These are phyloP conservation scores for Sylvia borin DNA, from an alignment of 2,797 vertebrate genomes.

Conservation along the genomic window DNA sequence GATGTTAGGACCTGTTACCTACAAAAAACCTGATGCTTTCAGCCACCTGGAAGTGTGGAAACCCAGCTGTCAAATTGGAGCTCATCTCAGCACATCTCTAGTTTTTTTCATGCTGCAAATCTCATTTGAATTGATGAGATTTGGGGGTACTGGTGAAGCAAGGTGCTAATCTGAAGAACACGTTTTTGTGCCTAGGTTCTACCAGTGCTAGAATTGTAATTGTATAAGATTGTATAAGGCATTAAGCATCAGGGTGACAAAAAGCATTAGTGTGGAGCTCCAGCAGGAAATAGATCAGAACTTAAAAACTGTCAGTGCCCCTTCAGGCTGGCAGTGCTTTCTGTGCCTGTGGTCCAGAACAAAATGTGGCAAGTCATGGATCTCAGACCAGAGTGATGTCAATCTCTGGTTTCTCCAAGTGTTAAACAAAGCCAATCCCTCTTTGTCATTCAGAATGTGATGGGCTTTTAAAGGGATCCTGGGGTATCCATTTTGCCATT, in stretches of 20 bases:
- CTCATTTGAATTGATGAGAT: neutral
- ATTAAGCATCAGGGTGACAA: neutral
- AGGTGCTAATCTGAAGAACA: neutral
- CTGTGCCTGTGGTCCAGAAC: neutral
- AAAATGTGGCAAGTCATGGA: neutral
- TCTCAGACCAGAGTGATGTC: neutral
- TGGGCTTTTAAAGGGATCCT: neutral
- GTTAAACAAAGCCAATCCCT: neutral
- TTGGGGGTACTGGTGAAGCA: neutral
- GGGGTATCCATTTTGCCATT: neutral
- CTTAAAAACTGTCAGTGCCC: neutral
- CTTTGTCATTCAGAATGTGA: neutral
- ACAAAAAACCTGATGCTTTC: neutral
- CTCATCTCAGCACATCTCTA: neutral
- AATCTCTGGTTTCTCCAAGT: neutral
- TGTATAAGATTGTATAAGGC: neutral
- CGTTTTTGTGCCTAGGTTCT: neutral
- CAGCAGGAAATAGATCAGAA: neutral
- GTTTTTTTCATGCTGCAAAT: neutral
- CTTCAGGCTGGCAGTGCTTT: neutral
- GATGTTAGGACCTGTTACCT: neutral
- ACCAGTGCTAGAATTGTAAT: neutral
- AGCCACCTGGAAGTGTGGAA: neutral
- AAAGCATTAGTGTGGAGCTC: neutral
- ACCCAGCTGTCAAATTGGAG: neutral